Base-by-base conservation (phyloP, 2,888 invertebrate species). In the Capitulum mitella region DNA sequence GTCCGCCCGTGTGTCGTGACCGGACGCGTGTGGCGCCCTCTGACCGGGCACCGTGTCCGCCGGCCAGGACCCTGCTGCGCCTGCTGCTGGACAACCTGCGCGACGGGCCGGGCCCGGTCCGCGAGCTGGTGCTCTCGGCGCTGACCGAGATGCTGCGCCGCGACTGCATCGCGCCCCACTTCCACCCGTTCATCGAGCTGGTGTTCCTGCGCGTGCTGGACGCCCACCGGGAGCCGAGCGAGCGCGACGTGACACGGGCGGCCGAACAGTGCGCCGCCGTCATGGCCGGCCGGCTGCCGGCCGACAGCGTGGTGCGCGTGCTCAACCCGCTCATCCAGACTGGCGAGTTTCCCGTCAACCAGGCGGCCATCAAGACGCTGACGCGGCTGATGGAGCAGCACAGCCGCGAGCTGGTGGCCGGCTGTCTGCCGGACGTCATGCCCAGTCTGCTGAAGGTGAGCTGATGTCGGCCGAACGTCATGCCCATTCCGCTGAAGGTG, bases 331-430 rank as follows among this genome's bases (percentile, higher is more conserved):
- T 97, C 83, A 94, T 98, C 82, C 91, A 92, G 51, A 96, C 95
- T 0, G 93, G 93, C 82, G 91, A 92, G 34, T 93, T 91, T 87
- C 96, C 97, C 0, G 90, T 92, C 79, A 93, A 95, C 84, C 90
- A 95, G 86, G 95, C 95, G 82, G 96, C 96, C 80, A 92, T 98
- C 77, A 97, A 97, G 88, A 92, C 97, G 88, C 89, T 95, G 70
- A 92, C 93, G 0, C 93, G 93, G 85, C 89, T 95, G 80, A 92
- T 94, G 75, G 93, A 94, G 85, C 80, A 81, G 29, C 91, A 92
- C 81, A 89, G 92, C 81, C 90, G 91, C 78, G 82, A 83, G 10
- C 90, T 92, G 83, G 81, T 82, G 19, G 78, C 80, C 70, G 77
- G 80, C 61, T 80, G 78, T 26, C 89, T 97, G 77, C 88, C 90